phyloP scores from a whole-genome alignment of 2,888 invertebrate species.

The Caenorhabditis afra region DNA sequence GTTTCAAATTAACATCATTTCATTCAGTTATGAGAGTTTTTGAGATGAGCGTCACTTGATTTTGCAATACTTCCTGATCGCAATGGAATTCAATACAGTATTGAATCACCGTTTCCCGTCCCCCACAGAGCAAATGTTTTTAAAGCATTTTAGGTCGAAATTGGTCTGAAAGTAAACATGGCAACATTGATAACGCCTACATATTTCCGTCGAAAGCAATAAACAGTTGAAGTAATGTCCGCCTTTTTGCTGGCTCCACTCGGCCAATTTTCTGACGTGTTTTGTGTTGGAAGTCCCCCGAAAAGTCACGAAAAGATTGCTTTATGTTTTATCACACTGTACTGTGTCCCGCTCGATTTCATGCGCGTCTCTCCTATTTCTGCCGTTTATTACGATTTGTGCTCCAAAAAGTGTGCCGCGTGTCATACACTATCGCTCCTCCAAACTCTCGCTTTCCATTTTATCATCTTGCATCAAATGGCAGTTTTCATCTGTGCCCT shows the following conservation, averaged over 20 bases:
- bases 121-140: constrained; percentile 20
- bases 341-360: constrained; percentile 38
- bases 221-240: not conserved
- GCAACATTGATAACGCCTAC: constrained; percentile 40
- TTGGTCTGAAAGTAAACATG: constrained; percentile 31
- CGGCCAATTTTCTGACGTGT: not conserved
- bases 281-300: constrained; percentile 33
- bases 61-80: not conserved
- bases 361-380: constrained; percentile 23
- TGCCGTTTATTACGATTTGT: constrained; percentile 29
- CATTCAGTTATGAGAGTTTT: too few relatives aligned
- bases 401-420: constrained; percentile 52
- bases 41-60: too few relatives aligned
- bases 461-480: constrained; percentile 60
- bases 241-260: not conserved
- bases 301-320: constrained; percentile 33
- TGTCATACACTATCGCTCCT: constrained; percentile 44
- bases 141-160: constrained; percentile 14
- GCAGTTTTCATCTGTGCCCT: constrained; percentile 52
- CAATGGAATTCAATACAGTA: too few relatives aligned
- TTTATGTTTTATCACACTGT: constrained; percentile 33
- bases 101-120: constrained; percentile 19
- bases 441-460: constrained; percentile 28
- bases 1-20: too few relatives aligned
- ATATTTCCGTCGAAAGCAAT: constrained; percentile 13